Base-by-base conservation (phyloP, 2,888 invertebrate genomes). In the Isotomurus palustris region DNA sequence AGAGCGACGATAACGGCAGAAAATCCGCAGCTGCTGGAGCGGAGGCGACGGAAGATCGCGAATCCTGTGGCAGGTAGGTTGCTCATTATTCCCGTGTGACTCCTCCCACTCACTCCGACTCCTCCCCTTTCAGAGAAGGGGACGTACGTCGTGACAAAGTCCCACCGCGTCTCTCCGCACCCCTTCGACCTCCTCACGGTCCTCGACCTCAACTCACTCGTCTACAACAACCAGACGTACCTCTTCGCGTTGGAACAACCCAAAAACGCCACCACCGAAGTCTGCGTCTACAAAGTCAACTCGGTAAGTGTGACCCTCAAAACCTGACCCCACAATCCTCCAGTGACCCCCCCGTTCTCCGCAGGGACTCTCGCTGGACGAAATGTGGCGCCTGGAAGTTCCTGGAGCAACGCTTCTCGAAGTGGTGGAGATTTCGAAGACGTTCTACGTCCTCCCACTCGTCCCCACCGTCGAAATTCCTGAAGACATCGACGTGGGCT, bases 401-500 rank as follows among this genome's bases (percentile, higher is more conserved):
- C 62, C 59, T 1, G 56, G 58, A 10, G 65, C 60, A 2, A 51
- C 25, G 2, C 45, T 49, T 17, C 49, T 65, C 1, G 65, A 69
- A 27, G 45, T 64, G 2, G 25, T 60, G 25, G 36, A 58, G 40
- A 67, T 69, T 12, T 52, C 58, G 4, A 32, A 47, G 1, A 29
- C 50, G 1, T 35, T 44, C 12, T 67, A 62, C 28, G 38, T 61
- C 2, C 53, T 69, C 10, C 62, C 66, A 24, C 56, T 60, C 1
- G 55, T 52, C 14, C 58, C 60, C 19, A 53, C 62, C 35, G 41
- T 38, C 2, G 45, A 38, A n/a, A 36, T 47, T 8, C 14, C 43
- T 6, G 41, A 64, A 24, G 54, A 55, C 4, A 49, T 67, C 1
- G 60, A 64, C 22, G 51, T 44, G 0, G 74, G 74, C 59, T 72